phyloP scores from a whole-genome alignment of 2,797 vertebrate genomes.

The Sebastes vulpes region DNA sequence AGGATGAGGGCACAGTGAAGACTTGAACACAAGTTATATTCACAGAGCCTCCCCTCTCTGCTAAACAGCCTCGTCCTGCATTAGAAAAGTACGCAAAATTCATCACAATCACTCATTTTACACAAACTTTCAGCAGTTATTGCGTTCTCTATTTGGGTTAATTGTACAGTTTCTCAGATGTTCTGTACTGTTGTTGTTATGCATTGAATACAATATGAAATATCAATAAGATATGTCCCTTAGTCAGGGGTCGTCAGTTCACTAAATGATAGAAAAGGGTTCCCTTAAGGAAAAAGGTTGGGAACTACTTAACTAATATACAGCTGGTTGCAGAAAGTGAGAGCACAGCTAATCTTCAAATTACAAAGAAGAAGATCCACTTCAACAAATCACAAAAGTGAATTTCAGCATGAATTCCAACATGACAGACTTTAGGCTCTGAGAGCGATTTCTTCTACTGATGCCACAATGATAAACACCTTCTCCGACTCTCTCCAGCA shows the following conservation, averaged over 20 bases:
- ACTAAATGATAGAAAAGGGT: neutral
- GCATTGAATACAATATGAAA: neutral
- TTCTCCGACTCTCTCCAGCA: slow-evolving; percentile 99
- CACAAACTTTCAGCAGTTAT: neutral
- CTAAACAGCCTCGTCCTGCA: neutral
- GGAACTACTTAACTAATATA: neutral
- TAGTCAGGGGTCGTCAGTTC: neutral
- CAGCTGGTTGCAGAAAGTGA: neutral
- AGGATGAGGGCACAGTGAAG: neutral
- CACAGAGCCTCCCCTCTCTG: neutral
- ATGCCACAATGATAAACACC: slow-evolving; percentile 80
- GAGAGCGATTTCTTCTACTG: neutral
- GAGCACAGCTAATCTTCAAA: neutral
- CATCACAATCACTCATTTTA: neutral
- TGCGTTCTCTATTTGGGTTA: neutral
- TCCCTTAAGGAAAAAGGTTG: neutral
- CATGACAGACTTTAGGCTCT: slow-evolving; percentile 13
- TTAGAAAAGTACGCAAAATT: neutral
- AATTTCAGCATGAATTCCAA: slow-evolving; percentile 16
- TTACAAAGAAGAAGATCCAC: neutral
- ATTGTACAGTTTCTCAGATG: neutral
- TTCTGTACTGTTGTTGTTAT: neutral
- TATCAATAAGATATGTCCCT: neutral
- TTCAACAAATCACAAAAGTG: neutral
- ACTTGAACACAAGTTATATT: neutral